These are phyloP conservation scores for Saccopteryx bilineata DNA, from an alignment of 2,113 vertebrate genomes.

Conservation along the genomic window DNA sequence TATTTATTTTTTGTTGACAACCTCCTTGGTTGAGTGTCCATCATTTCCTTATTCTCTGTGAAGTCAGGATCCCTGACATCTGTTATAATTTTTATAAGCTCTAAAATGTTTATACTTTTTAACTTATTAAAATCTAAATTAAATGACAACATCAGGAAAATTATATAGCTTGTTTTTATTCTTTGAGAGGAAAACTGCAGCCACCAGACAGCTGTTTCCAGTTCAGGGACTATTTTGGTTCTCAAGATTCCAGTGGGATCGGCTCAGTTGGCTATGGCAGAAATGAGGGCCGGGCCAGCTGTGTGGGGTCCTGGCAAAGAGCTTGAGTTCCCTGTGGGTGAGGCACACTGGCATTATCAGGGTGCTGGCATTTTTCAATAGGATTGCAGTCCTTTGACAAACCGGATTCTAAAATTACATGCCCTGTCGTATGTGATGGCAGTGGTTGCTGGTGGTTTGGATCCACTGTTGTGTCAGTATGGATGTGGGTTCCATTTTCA, in stretches of 20 bases:
- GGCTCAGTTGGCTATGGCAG: not conserved
- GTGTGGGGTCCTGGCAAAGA: conserved; percentile 11
- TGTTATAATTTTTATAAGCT: not conserved
- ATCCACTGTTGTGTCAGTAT: not conserved
- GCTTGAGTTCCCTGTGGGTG: conserved; percentile 29
- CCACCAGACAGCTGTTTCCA: not conserved
- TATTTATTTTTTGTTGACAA: conserved; percentile 14
- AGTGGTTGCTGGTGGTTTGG: not conserved
- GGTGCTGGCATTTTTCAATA: not conserved
- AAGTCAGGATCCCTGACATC: not conserved
- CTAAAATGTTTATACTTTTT: conserved; percentile 19
- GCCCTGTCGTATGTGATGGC: not conserved
- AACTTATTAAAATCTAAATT: not conserved
- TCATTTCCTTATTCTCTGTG: not conserved
- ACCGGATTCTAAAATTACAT: fast-evolving
- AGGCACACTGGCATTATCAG: not conserved
- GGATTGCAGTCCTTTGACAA: not conserved
- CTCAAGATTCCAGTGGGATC: not conserved
- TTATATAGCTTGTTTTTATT: not conserved
- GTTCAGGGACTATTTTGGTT: not conserved
- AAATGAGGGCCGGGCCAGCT: not conserved
- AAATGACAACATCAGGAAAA: not conserved
- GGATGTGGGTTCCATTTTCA: not conserved
- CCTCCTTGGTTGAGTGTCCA: not conserved
- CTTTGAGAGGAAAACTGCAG: not conserved